Conservation (phyloP, 1,140 invertebrate species). For the Drosophila miranda region DNA sequence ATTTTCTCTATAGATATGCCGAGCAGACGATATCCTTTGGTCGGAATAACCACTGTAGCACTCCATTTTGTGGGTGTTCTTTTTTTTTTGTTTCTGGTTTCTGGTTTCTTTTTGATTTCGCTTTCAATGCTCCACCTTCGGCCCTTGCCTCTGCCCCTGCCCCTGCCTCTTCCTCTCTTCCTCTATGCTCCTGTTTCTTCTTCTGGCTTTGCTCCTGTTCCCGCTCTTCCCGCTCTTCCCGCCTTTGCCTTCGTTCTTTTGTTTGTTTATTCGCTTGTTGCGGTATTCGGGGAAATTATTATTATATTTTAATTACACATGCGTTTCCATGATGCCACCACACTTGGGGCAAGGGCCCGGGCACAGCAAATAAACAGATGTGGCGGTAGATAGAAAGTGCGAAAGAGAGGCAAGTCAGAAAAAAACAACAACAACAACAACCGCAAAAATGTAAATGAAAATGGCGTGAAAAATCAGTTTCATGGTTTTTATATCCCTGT, state of each 20-base stretch:
- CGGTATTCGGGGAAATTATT: constrained; percentile 68
- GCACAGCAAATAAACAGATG: constrained; percentile 47
- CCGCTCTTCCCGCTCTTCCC: not conserved
- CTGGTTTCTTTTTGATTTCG: constrained; percentile 41
- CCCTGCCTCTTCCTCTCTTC: not conserved
- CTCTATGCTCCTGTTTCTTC: constrained; percentile 18
- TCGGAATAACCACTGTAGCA: not conserved
- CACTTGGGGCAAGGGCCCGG: constrained; percentile 29
- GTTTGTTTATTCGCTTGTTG: constrained; percentile 54
- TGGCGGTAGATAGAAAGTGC: not conserved
- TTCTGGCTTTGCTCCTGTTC: constrained; percentile 11
- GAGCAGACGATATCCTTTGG: no score
- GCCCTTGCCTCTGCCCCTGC: constrained; percentile 22
- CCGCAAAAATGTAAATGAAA: constrained; percentile 74
- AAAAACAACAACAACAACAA: constrained; percentile 21
- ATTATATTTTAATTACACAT: constrained; percentile 81
- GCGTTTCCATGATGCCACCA: constrained; percentile 38
- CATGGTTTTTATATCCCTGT: constrained; percentile 79
- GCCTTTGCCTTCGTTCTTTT: constrained; percentile 36
- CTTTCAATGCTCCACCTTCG: constrained; percentile 15
- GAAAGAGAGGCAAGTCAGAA: no score
- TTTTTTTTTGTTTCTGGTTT: no score
- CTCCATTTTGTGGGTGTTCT: constrained; percentile 11
- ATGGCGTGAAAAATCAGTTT: constrained; percentile 81
- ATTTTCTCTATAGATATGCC: no score